Conservation (phyloP, 2,113 vertebrate genomes). For the Lamprotornis superbus region DNA sequence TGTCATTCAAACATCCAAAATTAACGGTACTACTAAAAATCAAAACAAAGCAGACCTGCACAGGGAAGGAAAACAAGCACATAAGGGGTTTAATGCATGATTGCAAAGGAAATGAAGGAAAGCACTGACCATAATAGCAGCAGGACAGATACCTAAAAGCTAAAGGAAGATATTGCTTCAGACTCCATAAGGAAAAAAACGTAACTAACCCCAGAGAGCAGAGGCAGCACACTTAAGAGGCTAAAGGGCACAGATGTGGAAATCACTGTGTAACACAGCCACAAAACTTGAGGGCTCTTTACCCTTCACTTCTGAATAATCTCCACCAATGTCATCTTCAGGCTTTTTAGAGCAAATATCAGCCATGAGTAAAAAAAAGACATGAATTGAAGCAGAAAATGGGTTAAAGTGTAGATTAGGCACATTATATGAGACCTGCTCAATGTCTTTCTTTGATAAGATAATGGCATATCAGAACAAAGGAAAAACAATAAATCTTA, state of each 20-base stretch:
- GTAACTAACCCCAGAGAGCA: background rate
- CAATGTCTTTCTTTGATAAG: background rate
- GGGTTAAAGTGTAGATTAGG: background rate
- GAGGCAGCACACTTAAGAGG: background rate
- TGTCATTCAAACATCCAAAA: background rate
- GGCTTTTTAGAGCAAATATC: background rate
- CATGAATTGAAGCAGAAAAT: background rate
- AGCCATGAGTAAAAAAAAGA: background rate
- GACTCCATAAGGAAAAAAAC: background rate
- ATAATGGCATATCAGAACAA: background rate
- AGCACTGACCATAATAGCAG: background rate
- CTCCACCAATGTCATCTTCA: background rate
- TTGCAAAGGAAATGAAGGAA: background rate
- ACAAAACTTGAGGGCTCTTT: background rate
- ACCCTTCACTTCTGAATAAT: background rate
- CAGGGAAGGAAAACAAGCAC: background rate
- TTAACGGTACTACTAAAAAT: background rate
- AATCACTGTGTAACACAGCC: background rate
- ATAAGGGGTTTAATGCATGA: background rate
- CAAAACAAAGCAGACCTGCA: background rate
- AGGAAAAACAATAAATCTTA: constrained; percentile 17
- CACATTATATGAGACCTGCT: background rate
- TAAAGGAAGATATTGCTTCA: background rate
- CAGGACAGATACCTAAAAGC: background rate
- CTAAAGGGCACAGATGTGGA: background rate